Conservation (phyloP, 2,797 vertebrate genomes). For the Huso huso region DNA sequence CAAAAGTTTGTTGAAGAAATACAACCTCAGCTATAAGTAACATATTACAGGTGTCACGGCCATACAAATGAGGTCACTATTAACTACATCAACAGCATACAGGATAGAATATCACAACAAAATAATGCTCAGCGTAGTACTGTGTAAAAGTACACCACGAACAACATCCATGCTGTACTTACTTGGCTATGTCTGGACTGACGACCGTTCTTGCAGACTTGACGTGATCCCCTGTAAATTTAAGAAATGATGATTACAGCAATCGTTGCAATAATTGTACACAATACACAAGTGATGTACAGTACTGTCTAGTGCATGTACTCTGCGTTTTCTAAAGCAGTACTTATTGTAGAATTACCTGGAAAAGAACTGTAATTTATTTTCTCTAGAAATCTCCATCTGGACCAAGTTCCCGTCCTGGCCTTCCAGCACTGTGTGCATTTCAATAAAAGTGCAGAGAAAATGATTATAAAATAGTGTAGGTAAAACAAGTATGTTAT, state of each 20-base stretch:
- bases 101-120: not conserved
- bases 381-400: slow-evolving; percentile 28
- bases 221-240: slow-evolving; percentile 52
- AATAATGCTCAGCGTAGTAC: not conserved
- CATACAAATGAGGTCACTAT: no score
- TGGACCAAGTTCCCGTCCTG: slow-evolving; percentile 35
- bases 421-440: slow-evolving; percentile 31
- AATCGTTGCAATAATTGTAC: not conserved
- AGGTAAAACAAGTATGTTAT: no score
- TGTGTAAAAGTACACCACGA: slow-evolving; percentile 22
- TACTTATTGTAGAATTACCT: slow-evolving; percentile 50
- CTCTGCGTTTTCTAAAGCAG: no score
- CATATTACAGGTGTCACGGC: not conserved
- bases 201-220: slow-evolving; percentile 77
- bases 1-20: not conserved
- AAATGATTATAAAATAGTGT: no score
- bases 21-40: not conserved
- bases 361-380: slow-evolving; percentile 62
- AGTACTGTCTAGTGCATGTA: no score
- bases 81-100: not conserved
- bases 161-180: slow-evolving; percentile 31
- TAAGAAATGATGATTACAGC: not conserved
- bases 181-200: slow-evolving; percentile 83
- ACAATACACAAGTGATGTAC: no score
- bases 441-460: slow-evolving; percentile 38